Base-by-base conservation (phyloP, 2,113 vertebrate species). In the Polypterus senegalus region DNA sequence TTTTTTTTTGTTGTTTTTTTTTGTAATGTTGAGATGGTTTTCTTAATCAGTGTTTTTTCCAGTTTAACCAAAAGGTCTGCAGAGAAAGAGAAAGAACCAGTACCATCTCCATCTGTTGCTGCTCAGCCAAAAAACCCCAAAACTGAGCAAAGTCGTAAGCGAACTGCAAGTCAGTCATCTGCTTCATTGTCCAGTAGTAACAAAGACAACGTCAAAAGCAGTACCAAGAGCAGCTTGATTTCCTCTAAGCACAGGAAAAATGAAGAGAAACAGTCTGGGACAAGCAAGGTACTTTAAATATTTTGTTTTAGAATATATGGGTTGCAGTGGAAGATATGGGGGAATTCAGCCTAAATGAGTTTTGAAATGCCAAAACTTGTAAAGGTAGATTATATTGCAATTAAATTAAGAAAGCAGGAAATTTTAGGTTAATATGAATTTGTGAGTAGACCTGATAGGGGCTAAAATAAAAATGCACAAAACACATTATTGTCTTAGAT, bases 51-150 rank as follows among this genome's bases (percentile, higher is more conserved):
- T 54, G 58, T 3, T 4, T 57, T 5, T 63, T 45, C 45, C 72
- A 86, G 84, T 74, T 94, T 90, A 62, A 90, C 89, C 4, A 97
- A 97, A 70, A 86, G 89, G 65, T 87, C 78, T 65, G 57, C 77
- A 74, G 83, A 89, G 64, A 96, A 94, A 76, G 95, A 97, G 67
- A 97, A 97, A 72, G 93, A 97, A 70, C 85, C 88, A 2, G 85
- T 88, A 3, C 91, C 93, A 0, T 97, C 94, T 65, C 93, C 96
- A 43, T 92, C 88, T 65, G 88, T 89, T 7, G 76, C 86, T 1
- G 81, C 74, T 59, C 79, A 80, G 46, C 91, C 91, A 80, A 91
- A 94, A 70, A 92, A 90, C 8, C 71, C 88, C 47, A 97, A 95
- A 77, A 76, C 84, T 3, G 96, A 98, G 3, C 70, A 84, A 27